Evolutionary conservation across 2,113 vertebrate genomes (phyloP), one percentile per base, ranked within the genome.

Genomic region (Aegithalos caudatus): DNA sequence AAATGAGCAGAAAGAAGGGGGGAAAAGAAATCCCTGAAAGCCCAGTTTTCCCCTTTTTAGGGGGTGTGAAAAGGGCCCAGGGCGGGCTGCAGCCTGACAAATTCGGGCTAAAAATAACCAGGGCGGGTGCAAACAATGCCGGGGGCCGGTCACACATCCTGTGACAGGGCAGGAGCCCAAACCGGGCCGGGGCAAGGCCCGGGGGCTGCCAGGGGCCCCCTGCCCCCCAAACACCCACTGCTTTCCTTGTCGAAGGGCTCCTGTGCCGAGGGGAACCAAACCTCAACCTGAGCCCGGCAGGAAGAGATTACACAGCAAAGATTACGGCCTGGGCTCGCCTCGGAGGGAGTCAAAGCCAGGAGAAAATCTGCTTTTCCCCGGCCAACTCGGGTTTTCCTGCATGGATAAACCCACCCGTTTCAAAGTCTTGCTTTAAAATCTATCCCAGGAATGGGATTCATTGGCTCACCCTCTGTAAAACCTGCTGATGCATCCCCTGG

Each of bases 81-180:
- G 48, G 86, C 66, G 19, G 82, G 78, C 77, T 33, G 51, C 10
- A 11, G 61, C 51, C 8, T 54, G 86, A 64, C 56, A 93, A 84
- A 90, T 85, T 79, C 23, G 27, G 14, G 71, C 93, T 95, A 94
- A 93, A 92, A 95, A 92, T 94, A 95, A 60, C 82, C 48, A 1
- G 27, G 61, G 56, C 21, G 66, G 88, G 91, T 81, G 88, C 80
- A 42, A 93, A 93, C 88, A 92, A 90, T 88, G 10, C 35, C 20
- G 45, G 87, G 79, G 54, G 40, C 62, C 5, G 44, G 74, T 27
- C 70, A 35, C 87, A 90, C 94, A 93, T 93, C 79, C 91, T 89
- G 94, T 53, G n/a, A 13, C 58, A 85, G 73, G 3, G 57, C 79
- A 31, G 6, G 19, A 29, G 4, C 77, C 69, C 86, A 17, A 14